phyloP scores from a whole-genome alignment of 2,113 vertebrate genomes.

The Trogon surrucura region DNA sequence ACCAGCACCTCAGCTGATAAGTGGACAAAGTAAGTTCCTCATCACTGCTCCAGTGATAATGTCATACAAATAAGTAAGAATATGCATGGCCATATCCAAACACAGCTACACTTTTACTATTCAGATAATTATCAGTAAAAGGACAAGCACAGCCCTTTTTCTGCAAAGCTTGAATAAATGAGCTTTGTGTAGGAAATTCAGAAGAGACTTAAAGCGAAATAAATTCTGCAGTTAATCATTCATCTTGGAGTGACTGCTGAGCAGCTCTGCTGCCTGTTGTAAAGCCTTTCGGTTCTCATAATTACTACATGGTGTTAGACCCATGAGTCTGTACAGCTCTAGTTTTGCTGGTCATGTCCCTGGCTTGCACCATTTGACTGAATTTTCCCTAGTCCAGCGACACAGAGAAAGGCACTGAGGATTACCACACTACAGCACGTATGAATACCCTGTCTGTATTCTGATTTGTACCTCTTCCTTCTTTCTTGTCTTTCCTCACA shows the following conservation, averaged over 20 bases:
- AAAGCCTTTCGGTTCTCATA: not conserved
- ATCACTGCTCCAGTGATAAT: not conserved
- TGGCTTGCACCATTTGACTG: not conserved
- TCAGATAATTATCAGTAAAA: not conserved
- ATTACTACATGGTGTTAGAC: not conserved
- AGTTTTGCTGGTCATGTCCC: not conserved
- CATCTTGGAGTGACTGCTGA: not conserved
- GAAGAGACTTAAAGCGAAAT: slow-evolving; percentile 6
- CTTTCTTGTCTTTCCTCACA: not conserved
- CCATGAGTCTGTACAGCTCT: not conserved
- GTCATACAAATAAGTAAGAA: not conserved
- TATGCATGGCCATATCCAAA: not conserved
- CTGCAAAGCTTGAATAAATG: not conserved
- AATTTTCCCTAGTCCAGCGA: not conserved
- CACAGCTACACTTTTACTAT: not conserved
- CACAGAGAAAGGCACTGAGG: not conserved
- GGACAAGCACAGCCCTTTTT: not conserved
- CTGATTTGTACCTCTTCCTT: not conserved
- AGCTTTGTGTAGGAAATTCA: slow-evolving; percentile 14
- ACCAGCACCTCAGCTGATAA: not conserved
- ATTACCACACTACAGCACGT: not conserved
- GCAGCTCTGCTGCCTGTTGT: not conserved
- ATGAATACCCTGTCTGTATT: not conserved
- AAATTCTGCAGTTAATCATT: slow-evolving; percentile 7
- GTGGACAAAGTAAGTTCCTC: not conserved